phyloP scores from a whole-genome alignment of 2,888 invertebrate genomes.

The Pyrocoelia pectoralis region DNA sequence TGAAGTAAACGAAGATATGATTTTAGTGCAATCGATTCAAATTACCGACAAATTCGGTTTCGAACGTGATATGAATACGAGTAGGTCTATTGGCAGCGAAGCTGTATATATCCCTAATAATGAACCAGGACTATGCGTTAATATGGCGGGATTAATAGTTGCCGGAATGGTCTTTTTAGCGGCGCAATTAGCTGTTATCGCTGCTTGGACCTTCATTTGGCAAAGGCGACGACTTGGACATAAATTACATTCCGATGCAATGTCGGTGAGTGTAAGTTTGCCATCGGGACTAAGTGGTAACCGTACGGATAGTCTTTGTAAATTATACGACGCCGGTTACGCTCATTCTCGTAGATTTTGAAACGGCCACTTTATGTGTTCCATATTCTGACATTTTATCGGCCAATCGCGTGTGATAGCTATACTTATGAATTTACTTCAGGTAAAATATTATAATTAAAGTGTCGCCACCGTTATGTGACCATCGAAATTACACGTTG shows the following conservation, averaged over 20 bases:
- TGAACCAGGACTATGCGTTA: slow-evolving; percentile 72
- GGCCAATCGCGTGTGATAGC: slow-evolving; percentile 39
- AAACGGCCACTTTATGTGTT: slow-evolving; percentile 13
- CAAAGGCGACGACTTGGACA: slow-evolving; percentile 71
- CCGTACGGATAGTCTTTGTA: slow-evolving; percentile 80
- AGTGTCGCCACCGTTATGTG: slow-evolving; percentile 14
- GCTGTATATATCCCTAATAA: slow-evolving; percentile 75
- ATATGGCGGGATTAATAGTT: slow-evolving; percentile 82
- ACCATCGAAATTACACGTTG: slow-evolving; percentile 41
- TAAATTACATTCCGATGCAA: slow-evolving; percentile 69
- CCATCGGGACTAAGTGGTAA: slow-evolving; percentile 68
- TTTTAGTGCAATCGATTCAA: slow-evolving; percentile 89
- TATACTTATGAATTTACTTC: slow-evolving; percentile 23
- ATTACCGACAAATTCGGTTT: slow-evolving; percentile 93
- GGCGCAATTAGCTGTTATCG: slow-evolving; percentile 85
- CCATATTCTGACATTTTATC: slow-evolving; percentile 27
- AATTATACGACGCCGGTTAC: slow-evolving; percentile 88
- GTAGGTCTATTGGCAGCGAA: slow-evolving; percentile 70
- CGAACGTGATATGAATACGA: slow-evolving; percentile 69
- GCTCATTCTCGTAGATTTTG: slow-evolving; percentile 70
- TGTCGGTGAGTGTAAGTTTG: slow-evolving; percentile 66
- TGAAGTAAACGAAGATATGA: slow-evolving; percentile 77
- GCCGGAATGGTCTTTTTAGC: slow-evolving; percentile 87
- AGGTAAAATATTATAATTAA: neutral
- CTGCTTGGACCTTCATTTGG: slow-evolving; percentile 90